Conservation (phyloP, 2,113 vertebrate genomes). For the Oryctolagus cuniculus region mOryCun1.1 NC_091443.1:27105501-27106000, state of each 20-base stretch:
- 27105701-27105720: constrained; percentile 71
- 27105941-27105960: not conserved
- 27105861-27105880: not conserved
- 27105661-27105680: constrained; percentile 73
- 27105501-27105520: not conserved
- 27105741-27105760: constrained; percentile 41
- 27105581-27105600: not conserved
- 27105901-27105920: not conserved
- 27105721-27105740: constrained; percentile 59
- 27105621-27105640: constrained; percentile 39
- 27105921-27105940: not conserved
- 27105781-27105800: constrained; percentile 13
- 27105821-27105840: not conserved
- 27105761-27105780: not conserved
- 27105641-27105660: constrained; percentile 65
- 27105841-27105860: not conserved
- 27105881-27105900: not conserved
- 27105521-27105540: constrained; percentile 12
- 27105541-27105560: not conserved
- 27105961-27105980: not conserved
- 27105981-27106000: not conserved
- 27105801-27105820: constrained; percentile 5
- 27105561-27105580: not conserved
- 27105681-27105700: constrained; percentile 75
- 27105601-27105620: not conserved